These are phyloP conservation scores for Micrastur ruficollis DNA, from an alignment of 2,797 vertebrate species.

Conservation along the genomic window DNA sequence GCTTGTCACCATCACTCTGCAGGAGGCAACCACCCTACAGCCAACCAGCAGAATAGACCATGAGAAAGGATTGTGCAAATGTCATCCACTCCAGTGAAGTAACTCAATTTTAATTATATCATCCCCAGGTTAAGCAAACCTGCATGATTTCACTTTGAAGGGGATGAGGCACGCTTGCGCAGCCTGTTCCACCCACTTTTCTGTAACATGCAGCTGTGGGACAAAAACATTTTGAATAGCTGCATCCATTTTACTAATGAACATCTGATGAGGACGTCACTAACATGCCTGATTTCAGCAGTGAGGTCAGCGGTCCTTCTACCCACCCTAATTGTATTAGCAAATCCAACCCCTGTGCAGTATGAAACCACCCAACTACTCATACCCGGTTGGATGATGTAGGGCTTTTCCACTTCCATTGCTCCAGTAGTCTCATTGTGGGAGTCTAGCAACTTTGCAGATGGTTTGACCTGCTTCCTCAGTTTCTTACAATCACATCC, in stretches of 20 bases:
- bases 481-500: not conserved
- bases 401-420: not conserved
- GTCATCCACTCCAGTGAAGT: not conserved
- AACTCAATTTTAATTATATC: not conserved
- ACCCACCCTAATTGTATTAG: not conserved
- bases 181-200: not conserved
- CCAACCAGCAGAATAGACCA: not conserved
- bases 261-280: not conserved
- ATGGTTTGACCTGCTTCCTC: not conserved
- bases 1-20: not conserved
- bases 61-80: not conserved
- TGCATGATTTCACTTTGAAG: not conserved
- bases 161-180: not conserved
- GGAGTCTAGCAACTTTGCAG: not conserved
- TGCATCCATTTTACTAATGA: not conserved
- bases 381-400: not conserved
- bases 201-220: not conserved
- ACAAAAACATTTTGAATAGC: not conserved
- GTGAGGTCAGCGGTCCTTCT: not conserved
- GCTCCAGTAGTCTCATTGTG: not conserved
- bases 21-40: not conserved
- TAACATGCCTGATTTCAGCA: not conserved
- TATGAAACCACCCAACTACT: not conserved
- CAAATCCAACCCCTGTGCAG: not conserved
- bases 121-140: not conserved